Evolutionary conservation across 2,888 invertebrate genomes (phyloP), one percentile per base, ranked within the genome.

Genomic region (Thereva unica): DNA sequence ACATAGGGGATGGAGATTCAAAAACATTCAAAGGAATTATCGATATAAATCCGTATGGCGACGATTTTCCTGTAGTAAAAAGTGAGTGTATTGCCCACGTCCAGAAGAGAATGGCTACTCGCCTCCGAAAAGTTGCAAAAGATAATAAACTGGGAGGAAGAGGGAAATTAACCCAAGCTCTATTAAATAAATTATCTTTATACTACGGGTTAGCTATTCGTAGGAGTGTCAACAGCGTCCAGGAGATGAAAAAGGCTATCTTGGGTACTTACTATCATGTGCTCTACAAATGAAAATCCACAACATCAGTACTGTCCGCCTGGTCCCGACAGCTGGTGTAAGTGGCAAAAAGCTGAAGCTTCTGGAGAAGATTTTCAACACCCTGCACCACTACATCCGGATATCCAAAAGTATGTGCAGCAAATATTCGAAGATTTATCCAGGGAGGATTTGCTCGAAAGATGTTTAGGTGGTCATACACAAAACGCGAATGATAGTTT

Each of bases 401-500:
- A 69, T 10, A 38, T 69, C 0, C 49, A 69, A 49, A 52, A 69
- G 38, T 47, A 67, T 8, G 50, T 67, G 56, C 67, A 54, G 8
- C 69, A 67, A 38, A 57, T 69, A 9, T 69, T 65, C 42, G 53
- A 69, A 34, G 69, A 69, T 12, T 49, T 69, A 10, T 69, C 57
- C 1, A 69, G 49, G 7, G 57, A 69, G 1, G 67, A 69, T n/a
- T 49, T 69, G 2, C 50, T 67, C 0, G 55, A 47, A 49, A 10
- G 59, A 45, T 67, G 59, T 45, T 59, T 67, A 42, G 61, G 53
- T 44, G 66, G 59, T 9, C 66, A 66, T 44, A 59, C 66, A 8
- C 66, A 66, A 42, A 66, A 66, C 37, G 40, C 42, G n/a, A 66
- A 66, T 49, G 57, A 66, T 35, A 38, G 35, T 12, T 59, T 66